Evolutionary conservation across 2,797 vertebrate species (phyloP).

Genomic region (Melanotaenia pygmaea): DNA sequence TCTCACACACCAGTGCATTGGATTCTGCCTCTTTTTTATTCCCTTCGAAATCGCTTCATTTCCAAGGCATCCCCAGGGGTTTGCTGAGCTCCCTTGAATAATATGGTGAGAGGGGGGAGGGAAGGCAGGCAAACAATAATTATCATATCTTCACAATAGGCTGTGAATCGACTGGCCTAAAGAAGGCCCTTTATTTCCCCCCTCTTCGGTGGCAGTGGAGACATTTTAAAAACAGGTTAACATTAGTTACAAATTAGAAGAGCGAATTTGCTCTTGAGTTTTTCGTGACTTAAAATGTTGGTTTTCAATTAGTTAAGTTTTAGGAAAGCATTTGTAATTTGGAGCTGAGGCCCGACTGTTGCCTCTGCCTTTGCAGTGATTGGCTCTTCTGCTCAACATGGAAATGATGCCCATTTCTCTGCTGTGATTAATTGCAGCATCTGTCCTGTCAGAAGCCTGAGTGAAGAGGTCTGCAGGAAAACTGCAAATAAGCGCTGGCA

Average conservation of each 20-base stretch:
- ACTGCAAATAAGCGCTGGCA: conserved; percentile 99
- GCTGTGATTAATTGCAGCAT: conserved; percentile 99
- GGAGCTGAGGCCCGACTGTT: conserved; percentile 48
- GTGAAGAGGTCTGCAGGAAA: conserved; percentile 96
- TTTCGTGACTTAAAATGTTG: conserved; percentile 69
- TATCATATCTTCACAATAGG: conserved; percentile 87
- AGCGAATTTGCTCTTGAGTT: conserved; percentile 58
- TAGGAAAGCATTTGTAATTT: conserved; percentile 72
- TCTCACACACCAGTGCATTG: conserved; percentile 76
- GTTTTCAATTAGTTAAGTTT: conserved; percentile 79
- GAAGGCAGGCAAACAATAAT: conserved; percentile 84
- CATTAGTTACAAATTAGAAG: conserved; percentile 69
- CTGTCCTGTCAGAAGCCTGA: conserved; percentile 96
- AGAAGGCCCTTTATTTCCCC: conserved; percentile 47
- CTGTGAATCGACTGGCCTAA: conserved; percentile 74
- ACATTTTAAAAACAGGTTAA: conserved; percentile 67
- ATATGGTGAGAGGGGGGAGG: conserved; percentile 79
- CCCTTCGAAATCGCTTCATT: conserved; percentile 80
- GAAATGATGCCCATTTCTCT: conserved; percentile 92
- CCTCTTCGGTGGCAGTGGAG: conserved; percentile 54
- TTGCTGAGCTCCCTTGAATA: conserved; percentile 79
- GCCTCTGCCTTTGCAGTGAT: conserved; percentile 46
- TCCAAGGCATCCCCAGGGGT: conserved; percentile 80
- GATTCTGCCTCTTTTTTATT: conserved; percentile 80
- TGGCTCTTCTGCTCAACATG: conserved; percentile 60